Evolutionary conservation across 2,113 vertebrate genomes (phyloP), one percentile per base, ranked within the genome.

Genomic region (Trematocara unimaculatum): DNA sequence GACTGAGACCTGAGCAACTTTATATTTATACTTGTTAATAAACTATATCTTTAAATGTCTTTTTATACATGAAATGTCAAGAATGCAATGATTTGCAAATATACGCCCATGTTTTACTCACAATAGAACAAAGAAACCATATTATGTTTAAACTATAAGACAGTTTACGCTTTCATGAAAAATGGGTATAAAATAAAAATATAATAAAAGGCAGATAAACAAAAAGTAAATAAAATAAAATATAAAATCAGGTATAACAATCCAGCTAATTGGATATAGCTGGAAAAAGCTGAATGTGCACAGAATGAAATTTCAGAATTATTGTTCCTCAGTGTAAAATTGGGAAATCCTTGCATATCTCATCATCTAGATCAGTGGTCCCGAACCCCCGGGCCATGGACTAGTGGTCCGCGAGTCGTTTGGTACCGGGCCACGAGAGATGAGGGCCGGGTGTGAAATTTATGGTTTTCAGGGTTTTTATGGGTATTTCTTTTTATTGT

Each of bases 341-440:
- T 64, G 33, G 33, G 60, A 64, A 64, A 64, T 38, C 3, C 18
- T n/a, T 64, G 31, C 18, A 64, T 38, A 64, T 38, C 60, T 13
- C 60, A 64, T 64, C 60, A 64, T 64, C 60, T 7, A 64, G 31
- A 64, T 38, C 1, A 38, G 56, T 60, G 56, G 29, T 33, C 15
- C 15, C 1, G 0, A 4, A 33, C 1, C 3, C 29, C 56, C 29
- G 29, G 56, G 29, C 29, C 29, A 18, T 18, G 56, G 56, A 60
- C 56, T 60, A 17, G 26, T 1, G 1, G 56, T 60, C 3, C 0
- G 0, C 0, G 2, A 31, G 8, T 60, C 2, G 3, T 31, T 60
- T 17, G 26, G 5, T 60, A 60, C 3, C 5, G 2, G 56, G 8
- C 56, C 56, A 33, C 5, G 0, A 6, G 15, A 60, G 29, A 60